Evolutionary conservation across 37 sponge, comb jelly and placozoan species (phyloP).

Genomic region (Axinella damicornis): DNA sequence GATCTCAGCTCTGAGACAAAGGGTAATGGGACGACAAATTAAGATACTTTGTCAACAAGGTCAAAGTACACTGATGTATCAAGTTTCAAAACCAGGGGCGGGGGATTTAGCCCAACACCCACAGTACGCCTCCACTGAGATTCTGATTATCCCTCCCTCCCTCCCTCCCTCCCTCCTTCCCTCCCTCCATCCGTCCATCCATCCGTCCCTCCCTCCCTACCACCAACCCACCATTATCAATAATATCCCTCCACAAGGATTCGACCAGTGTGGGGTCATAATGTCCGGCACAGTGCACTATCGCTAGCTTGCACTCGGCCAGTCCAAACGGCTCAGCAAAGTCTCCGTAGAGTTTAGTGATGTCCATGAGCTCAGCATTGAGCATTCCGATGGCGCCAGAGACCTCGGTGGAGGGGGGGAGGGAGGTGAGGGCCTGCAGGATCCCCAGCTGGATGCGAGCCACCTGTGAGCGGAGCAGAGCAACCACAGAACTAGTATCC

Average conservation of each 20-base stretch:
- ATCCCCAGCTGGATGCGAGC: constrained; percentile 85
- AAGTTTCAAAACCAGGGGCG: too few species aligned
- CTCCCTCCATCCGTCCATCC: too few species aligned
- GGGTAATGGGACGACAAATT: not conserved
- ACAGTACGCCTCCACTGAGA: not conserved
- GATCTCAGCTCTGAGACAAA: constrained; percentile 4
- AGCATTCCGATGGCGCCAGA: constrained; percentile 55
- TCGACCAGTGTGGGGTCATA: constrained; percentile 87
- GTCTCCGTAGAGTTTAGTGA: constrained; percentile 89
- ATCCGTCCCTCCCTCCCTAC: not conserved
- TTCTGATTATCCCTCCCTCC: too few species aligned
- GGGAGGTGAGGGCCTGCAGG: constrained; percentile 36
- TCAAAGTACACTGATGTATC: constrained; percentile 3
- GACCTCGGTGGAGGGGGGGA: constrained; percentile 20
- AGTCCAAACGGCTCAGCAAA: constrained; percentile 94
- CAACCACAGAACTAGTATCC: not conserved
- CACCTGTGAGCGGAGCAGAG: constrained; percentile 36
- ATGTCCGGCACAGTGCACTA: constrained; percentile 96
- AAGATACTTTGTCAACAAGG: not conserved
- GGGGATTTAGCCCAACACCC: not conserved
- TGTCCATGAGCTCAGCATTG: constrained; percentile 83
- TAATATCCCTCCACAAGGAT: constrained; percentile 91
- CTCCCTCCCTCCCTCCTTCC: too few species aligned
- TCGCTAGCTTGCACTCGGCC: constrained; percentile 93
- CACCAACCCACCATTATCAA: constrained; percentile 75